These are phyloP conservation scores for Aspidoscelis tigris DNA, from an alignment of 2,113 vertebrate genomes.

Conservation along the genomic window DNA sequence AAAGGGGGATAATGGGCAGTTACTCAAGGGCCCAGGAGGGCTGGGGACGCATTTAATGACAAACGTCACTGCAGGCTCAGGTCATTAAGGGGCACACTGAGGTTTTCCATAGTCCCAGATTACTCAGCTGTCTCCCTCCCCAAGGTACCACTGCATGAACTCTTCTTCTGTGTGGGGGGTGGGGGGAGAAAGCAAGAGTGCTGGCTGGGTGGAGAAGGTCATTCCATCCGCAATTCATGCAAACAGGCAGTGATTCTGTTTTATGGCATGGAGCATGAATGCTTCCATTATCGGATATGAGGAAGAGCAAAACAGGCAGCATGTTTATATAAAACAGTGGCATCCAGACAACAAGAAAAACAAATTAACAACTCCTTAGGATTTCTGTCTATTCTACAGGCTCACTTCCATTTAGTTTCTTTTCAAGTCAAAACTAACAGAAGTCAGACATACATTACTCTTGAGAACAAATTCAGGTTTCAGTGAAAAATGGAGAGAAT, in stretches of 20 bases:
- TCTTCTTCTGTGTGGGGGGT: background rate
- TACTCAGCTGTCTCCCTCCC: constrained; percentile 21
- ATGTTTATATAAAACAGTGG: background rate
- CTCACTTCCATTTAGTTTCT: no score
- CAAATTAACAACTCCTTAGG: no score
- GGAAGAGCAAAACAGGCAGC: background rate
- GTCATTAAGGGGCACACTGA: constrained; percentile 4
- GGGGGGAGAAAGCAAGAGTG: background rate
- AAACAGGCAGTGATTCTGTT: background rate
- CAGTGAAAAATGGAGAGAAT: background rate
- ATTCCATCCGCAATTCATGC: background rate
- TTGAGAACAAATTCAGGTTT: background rate
- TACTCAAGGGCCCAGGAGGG: constrained; percentile 33
- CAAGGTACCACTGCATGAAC: constrained; percentile 9
- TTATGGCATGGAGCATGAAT: background rate
- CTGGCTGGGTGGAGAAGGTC: background rate
- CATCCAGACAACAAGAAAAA: background rate
- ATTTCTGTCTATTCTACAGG: background rate
- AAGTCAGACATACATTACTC: no score
- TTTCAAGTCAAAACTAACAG: background rate
- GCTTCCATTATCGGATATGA: background rate
- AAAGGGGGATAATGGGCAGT: constrained; percentile 37
- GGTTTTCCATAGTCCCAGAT: constrained; percentile 6
- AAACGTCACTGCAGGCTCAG: constrained; percentile 20
- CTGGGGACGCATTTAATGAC: constrained; percentile 26